Base-by-base conservation (phyloP, 92 coral and sea anemone species). In the Palythoa grandiflora region DNA sequence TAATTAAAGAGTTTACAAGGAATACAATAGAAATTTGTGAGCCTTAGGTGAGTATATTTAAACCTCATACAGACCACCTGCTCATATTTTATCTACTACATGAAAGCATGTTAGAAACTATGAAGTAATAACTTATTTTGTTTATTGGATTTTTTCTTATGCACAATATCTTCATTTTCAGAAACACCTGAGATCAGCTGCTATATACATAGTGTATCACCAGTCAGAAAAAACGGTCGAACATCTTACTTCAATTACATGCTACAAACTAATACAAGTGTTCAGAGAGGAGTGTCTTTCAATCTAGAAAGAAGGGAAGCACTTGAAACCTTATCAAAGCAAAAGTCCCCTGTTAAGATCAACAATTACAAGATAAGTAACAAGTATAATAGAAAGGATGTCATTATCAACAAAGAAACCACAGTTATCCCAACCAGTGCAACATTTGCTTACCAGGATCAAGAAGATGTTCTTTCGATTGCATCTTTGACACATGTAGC, bases 401-500 rank as follows among this genome's bases (percentile, higher is more conserved):
- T 89, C 70, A 84, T 89, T 13, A 83, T 89, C 76, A 73, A 83
- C 84, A 76, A 84, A 81, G 60, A 84, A 36, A 89, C 92, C 54
- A 52, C 83, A 71, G 68, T 88, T 38, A 79, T 84, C 38, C 76
- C 89, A 77, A 87, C 89, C 61, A 15, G 83, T 55, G 70, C 72
- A 44, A 14, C 60, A 68, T 93, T 90, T 61, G 91, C 84, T 37
- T 88, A 93, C 90, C 78, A 77, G 57, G 80, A 71, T 66, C 92
- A 77, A 78, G 93, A 90, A 73, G 84, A 91, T 36, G 51, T 71
- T 13, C 61, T 79, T 52, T 79, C 90, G 39, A 88, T 93, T 61
- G 70, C 83, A 55, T 84, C 96, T 54, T 51, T 93, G 48, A 63
- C 89, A 44, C 79, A 86, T 38, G 85, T 88, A 66, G 85, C 93